A percentile compares a stretch with the other conserved stretches of the same genome.
phyloP scores from a whole-genome alignment of 2,113 vertebrate species.

The Salminus brasiliensis region DNA sequence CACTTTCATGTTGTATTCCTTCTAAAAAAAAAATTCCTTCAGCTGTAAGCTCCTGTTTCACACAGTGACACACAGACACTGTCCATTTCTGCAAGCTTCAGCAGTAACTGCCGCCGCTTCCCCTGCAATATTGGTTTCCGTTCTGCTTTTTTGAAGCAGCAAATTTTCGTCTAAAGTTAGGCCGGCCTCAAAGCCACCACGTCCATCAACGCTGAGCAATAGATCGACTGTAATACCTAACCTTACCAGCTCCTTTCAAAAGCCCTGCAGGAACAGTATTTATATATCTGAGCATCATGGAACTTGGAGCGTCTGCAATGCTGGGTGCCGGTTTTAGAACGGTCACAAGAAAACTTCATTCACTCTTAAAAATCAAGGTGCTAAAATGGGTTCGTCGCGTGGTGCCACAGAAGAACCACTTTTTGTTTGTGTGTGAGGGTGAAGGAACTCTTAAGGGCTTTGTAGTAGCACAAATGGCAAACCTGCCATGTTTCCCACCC shows the following conservation, averaged over 20 bases:
- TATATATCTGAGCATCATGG: neutral
- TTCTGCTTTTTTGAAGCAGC: constrained; percentile 44
- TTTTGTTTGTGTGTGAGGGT: too few relatives aligned
- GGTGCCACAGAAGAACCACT: too few relatives aligned
- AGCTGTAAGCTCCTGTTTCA: neutral
- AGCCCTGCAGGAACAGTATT: neutral
- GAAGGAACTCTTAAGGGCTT: too few relatives aligned
- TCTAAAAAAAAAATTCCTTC: too few relatives aligned
- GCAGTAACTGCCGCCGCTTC: constrained; percentile 6
- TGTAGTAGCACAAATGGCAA: too few relatives aligned
- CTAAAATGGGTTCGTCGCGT: too few relatives aligned
- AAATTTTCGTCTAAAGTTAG: constrained; percentile 45
- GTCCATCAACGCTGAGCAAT: constrained; percentile 36
- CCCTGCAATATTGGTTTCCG: constrained; percentile 47
- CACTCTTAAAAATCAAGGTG: too few relatives aligned
- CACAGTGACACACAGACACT: neutral
- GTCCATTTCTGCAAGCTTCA: constrained; percentile 13
- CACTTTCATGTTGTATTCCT: neutral
- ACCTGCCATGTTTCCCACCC: too few relatives aligned
- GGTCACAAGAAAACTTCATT: too few relatives aligned
- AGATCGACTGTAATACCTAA: neutral
- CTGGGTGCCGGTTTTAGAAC: neutral
- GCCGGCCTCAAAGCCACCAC: constrained; percentile 3
- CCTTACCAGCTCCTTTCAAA: neutral
- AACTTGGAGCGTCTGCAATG: neutral